Conservation (phyloP, 2,113 vertebrate genomes). For the Melanerpes formicivorus region DNA sequence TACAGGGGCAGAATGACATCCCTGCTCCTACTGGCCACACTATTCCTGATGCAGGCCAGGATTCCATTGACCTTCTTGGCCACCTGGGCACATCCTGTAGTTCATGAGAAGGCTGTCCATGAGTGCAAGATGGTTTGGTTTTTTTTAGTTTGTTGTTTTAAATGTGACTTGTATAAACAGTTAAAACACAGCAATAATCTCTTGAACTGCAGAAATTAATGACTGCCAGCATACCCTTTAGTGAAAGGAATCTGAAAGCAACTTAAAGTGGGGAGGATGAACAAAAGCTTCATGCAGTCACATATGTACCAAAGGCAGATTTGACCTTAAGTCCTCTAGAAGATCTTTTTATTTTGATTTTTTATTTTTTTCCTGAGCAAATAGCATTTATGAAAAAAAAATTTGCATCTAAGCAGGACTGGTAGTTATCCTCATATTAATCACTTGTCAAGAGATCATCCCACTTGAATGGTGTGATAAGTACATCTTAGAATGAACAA, state of each 20-base stretch:
- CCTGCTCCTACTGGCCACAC: too few species aligned
- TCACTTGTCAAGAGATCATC: constrained; percentile 41
- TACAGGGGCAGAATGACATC: too few species aligned
- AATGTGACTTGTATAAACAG: background rate
- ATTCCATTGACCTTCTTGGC: too few species aligned
- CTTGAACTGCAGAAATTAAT: background rate
- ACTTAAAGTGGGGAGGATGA: background rate
- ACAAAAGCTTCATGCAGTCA: background rate
- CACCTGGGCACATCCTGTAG: too few species aligned
- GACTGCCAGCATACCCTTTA: background rate
- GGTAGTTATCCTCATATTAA: constrained; percentile 26
- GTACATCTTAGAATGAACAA: constrained; percentile 15
- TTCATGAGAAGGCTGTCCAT: background rate
- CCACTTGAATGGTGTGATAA: constrained; percentile 29
- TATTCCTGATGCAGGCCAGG: too few species aligned
- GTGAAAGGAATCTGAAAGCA: background rate
- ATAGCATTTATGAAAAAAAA: constrained; percentile 21
- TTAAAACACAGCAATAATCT: background rate
- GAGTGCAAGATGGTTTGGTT: background rate
- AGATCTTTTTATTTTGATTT: background rate
- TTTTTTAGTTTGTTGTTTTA: background rate
- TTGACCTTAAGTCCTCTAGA: background rate
- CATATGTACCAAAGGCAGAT: background rate
- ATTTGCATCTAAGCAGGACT: background rate
- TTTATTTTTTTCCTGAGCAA: background rate